Conservation (phyloP, 2,888 invertebrate genomes). For the Lumbricus terrestris region DNA sequence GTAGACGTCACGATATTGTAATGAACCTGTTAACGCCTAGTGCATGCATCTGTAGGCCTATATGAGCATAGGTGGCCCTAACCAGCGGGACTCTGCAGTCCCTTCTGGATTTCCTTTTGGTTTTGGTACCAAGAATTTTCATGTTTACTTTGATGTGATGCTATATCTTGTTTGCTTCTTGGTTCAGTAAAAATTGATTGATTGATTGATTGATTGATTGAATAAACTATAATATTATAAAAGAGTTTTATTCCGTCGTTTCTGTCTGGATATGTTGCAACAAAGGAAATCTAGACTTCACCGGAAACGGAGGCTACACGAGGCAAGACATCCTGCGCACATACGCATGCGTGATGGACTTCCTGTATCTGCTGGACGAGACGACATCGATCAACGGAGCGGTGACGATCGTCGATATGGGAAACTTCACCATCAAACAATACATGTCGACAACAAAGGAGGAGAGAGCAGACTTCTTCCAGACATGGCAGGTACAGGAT, state of each 20-base stretch:
- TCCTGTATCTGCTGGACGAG: constrained; percentile 23
- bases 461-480: constrained; percentile 28
- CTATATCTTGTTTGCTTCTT: no score
- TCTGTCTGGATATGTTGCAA: neutral
- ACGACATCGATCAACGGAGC: constrained; percentile 29
- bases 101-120: no score
- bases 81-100: no score
- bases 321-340: constrained; percentile 24
- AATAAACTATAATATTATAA: no score
- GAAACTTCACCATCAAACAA: constrained; percentile 28
- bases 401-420: constrained; percentile 27
- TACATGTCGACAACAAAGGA: constrained; percentile 17
- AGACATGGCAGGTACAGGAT: constrained; percentile 32
- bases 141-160: no score
- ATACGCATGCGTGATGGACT: constrained; percentile 23
- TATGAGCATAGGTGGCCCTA: no score
- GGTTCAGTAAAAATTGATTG: no score
- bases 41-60: no score
- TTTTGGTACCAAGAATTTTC: no score
- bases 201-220: no score
- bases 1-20: no score
- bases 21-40: no score
- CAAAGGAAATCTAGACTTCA: neutral
- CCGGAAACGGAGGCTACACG: neutral
- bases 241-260: neutral